phyloP scores from a whole-genome alignment of 2,113 vertebrate genomes.

The Todiramphus saurophagus region DNA sequence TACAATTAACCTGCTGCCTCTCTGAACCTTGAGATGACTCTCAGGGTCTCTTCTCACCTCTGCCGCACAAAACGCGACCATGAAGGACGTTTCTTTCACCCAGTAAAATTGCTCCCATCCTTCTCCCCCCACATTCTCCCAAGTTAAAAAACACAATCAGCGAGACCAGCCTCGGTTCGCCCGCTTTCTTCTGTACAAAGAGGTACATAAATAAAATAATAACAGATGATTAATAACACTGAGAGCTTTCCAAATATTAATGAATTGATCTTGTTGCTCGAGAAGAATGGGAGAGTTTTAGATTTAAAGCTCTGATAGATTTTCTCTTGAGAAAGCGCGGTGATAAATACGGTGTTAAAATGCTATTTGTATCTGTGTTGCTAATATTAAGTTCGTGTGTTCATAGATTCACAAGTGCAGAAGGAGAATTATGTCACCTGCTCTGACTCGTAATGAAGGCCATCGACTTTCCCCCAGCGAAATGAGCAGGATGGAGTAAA shows the following conservation, averaged over 20 bases:
- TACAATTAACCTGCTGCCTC: constrained; percentile 53
- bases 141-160: not conserved
- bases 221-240: constrained; percentile 53
- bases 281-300: constrained; percentile 56
- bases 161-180: not conserved
- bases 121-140: not conserved
- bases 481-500: not conserved
- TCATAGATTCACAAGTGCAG: constrained; percentile 32
- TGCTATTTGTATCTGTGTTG: constrained; percentile 61
- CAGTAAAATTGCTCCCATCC: not conserved
- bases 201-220: constrained; percentile 62
- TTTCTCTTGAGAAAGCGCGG: not conserved
- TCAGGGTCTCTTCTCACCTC: not conserved
- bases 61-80: not conserved
- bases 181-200: not conserved
- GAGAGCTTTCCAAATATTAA: constrained; percentile 67
- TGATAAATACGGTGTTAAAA: constrained; percentile 63
- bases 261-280: constrained; percentile 59
- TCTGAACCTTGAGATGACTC: not conserved
- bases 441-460: constrained; percentile 25
- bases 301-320: constrained; percentile 65
- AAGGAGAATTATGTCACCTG: constrained; percentile 56
- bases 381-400: constrained; percentile 42
- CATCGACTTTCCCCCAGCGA: not conserved
- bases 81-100: not conserved